These are phyloP conservation scores for Odontamblyopus lacepedii DNA, from an alignment of 2,797 vertebrate species.

Conservation along the genomic window DNA sequence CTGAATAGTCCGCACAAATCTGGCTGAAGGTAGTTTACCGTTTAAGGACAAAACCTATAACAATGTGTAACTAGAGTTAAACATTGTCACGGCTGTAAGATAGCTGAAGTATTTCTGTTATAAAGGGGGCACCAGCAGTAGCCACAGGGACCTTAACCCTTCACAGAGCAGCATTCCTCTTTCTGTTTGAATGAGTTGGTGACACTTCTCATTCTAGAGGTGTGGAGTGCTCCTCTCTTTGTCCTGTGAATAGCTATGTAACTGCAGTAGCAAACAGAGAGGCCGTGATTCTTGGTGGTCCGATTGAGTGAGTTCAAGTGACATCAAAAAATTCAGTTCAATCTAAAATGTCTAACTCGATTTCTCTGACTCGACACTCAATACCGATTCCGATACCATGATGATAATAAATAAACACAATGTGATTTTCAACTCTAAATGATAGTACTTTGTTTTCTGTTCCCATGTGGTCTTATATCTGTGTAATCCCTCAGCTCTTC, in stretches of 20 bases:
- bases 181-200: slow-evolving; percentile 29
- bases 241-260: slow-evolving; percentile 7
- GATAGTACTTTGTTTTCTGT: no score
- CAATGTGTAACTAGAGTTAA: neutral
- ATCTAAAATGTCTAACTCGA: no score
- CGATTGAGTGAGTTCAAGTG: no score
- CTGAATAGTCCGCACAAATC: neutral
- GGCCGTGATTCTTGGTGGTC: neutral
- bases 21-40: neutral
- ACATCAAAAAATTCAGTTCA: no score
- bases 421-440: no score
- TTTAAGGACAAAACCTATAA: neutral
- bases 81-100: slow-evolving; percentile 11
- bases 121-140: slow-evolving; percentile 18
- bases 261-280: slow-evolving; percentile 10
- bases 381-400: no score
- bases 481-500: no score
- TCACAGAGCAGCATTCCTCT: slow-evolving; percentile 31
- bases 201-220: slow-evolving; percentile 27
- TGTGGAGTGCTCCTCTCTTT: slow-evolving; percentile 30
- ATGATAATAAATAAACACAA: no score
- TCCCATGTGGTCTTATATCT: no score
- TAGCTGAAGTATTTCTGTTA: slow-evolving; percentile 33
- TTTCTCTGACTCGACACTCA: no score
- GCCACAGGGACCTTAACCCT: slow-evolving; percentile 29